These are phyloP conservation scores for Mormoops blainvillei DNA, from an alignment of 2,113 vertebrate species.

Conservation along the genomic window DNA sequence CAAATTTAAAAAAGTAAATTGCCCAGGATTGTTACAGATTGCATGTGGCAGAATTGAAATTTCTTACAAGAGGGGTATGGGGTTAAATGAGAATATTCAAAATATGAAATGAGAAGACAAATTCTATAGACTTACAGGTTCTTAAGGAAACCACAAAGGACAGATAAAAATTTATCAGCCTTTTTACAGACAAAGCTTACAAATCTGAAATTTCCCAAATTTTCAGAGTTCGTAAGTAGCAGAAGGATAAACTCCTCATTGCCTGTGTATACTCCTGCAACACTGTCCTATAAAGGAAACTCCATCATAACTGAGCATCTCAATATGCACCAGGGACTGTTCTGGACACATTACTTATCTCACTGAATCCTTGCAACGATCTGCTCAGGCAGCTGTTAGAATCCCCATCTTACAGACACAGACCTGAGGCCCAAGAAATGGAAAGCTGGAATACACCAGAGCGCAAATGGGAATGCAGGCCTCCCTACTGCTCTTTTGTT, in stretches of 20 bases:
- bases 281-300: not conserved
- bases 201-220: not conserved
- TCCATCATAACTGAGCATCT: not conserved
- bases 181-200: not conserved
- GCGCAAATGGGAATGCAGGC: not conserved
- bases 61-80: not conserved
- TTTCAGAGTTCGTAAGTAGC: not conserved
- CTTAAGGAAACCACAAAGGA: not conserved
- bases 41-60: not conserved
- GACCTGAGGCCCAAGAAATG: not conserved
- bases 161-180: not conserved
- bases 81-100: not conserved
- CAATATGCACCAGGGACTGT: not conserved
- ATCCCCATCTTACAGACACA: not conserved
- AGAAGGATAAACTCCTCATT: not conserved
- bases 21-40: not conserved
- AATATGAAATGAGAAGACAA: not conserved
- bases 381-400: not conserved
- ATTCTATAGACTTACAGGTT: not conserved
- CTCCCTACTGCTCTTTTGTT: not conserved
- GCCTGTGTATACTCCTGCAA: not conserved
- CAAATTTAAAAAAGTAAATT: not conserved
- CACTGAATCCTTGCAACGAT: not conserved
- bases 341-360: not conserved
- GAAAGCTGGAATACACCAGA: not conserved